These are phyloP conservation scores for Homarus americanus DNA, from an alignment of 1,140 invertebrate species.

Conservation along the genomic window DNA sequence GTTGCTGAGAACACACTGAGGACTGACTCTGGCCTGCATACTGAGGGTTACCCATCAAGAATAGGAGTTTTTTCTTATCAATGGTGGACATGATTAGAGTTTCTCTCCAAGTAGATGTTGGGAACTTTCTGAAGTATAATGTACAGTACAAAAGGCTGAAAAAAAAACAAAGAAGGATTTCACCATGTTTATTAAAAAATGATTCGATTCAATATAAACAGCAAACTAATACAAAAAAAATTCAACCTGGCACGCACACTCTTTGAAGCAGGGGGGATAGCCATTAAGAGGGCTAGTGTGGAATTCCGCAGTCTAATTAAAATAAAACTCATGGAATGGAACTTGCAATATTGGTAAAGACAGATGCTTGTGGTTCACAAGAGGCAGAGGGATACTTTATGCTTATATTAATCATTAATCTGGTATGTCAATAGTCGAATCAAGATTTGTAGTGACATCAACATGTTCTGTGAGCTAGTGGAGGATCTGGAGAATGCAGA, in stretches of 20 bases:
- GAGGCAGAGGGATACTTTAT: constrained; percentile 35
- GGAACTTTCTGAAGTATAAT: no score
- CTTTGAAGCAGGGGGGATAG: constrained; percentile 40
- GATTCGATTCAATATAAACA: constrained; percentile 61
- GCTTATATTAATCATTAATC: constrained; percentile 25
- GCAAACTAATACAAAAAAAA: constrained; percentile 45
- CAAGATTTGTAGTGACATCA: constrained; percentile 34
- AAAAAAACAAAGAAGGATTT: constrained; percentile 25
- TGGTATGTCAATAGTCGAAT: constrained; percentile 25
- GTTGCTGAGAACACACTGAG: no score
- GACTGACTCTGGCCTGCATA: no score
- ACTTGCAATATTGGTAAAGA: constrained; percentile 1
- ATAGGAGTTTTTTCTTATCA: no score
- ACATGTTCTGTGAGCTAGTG: constrained; percentile 49
- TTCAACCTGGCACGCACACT: constrained; percentile 47
- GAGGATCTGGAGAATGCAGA: constrained; percentile 44
- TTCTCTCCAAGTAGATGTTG: no score
- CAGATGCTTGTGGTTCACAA: constrained; percentile 20
- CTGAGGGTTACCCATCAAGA: no score
- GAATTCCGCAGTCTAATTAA: constrained; percentile 12
- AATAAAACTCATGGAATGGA: constrained; percentile 35
- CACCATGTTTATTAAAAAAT: constrained; percentile 66
- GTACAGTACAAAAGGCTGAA: background rate
- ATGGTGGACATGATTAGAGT: no score
- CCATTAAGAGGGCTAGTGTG: constrained; percentile 1